Conservation (phyloP, 2,797 vertebrate species). For the Hozukius guyotensis region DNA sequence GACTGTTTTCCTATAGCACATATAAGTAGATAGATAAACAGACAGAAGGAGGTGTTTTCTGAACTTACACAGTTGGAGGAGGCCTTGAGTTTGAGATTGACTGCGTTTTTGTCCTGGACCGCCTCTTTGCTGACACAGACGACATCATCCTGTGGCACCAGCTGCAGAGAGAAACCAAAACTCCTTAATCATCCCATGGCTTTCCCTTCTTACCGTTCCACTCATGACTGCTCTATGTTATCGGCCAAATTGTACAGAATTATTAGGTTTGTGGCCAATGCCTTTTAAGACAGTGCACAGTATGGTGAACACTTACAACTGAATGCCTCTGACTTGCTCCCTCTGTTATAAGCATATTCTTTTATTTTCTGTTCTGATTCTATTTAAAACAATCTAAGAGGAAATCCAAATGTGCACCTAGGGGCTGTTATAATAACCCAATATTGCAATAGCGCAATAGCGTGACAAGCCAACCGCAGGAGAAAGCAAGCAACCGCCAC, state of each 20-base stretch:
- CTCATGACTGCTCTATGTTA: not conserved
- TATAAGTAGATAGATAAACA: not conserved
- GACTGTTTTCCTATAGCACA: not conserved
- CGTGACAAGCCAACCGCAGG: too few species aligned
- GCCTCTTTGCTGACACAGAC: constrained; percentile 77
- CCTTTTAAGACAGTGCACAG: not conserved
- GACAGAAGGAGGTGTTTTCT: not conserved
- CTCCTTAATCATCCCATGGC: not conserved
- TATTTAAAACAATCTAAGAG: not conserved
- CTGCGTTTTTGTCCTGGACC: constrained; percentile 72
- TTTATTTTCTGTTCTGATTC: not conserved
- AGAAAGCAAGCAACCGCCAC: too few species aligned
- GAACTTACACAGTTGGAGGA: constrained; percentile 81
- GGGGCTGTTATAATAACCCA: too few species aligned
- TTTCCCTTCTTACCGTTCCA: not conserved
- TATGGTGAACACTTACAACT: not conserved
- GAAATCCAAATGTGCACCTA: not conserved
- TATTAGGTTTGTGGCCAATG: not conserved
- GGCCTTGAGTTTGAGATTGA: constrained; percentile 76
- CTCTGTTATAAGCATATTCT: not conserved
- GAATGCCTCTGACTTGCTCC: not conserved
- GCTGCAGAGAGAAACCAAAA: constrained; percentile 48
- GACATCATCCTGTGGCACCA: constrained; percentile 58
- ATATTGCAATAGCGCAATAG: too few species aligned
- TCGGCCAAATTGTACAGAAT: not conserved